phyloP scores from a whole-genome alignment of 2,888 invertebrate genomes.

The Mesorhabditis sp. region DNA sequence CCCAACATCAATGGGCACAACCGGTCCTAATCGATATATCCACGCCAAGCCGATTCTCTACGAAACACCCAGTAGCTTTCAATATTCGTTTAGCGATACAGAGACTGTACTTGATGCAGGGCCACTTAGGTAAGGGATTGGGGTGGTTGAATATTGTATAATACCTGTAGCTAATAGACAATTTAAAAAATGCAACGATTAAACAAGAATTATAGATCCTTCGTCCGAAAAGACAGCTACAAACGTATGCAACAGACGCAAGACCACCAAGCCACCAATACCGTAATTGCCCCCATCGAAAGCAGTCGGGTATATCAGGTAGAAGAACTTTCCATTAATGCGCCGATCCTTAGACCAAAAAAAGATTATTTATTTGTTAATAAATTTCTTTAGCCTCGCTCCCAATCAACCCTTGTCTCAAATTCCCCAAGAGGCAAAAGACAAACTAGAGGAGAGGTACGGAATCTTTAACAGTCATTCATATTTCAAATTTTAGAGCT shows the following conservation, averaged over 20 bases:
- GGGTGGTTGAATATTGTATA: neutral
- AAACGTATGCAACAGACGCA: slow-evolving; percentile 53
- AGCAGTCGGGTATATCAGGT: slow-evolving; percentile 19
- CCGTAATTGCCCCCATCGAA: slow-evolving; percentile 11
- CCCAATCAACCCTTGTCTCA: slow-evolving; percentile 35
- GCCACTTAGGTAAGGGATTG: neutral
- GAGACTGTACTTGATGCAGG: neutral
- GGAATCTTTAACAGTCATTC: neutral
- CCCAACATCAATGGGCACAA: neutral
- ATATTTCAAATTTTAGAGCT: slow-evolving; percentile 15
- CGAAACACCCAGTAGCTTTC: neutral
- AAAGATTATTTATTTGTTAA: neutral
- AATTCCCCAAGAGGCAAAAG: slow-evolving; percentile 17
- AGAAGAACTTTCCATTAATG: no score
- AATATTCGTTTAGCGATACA: neutral
- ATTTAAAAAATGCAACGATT: no score
- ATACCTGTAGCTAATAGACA: no score
- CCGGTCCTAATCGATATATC: neutral
- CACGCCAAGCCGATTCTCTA: neutral
- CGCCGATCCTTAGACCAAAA: neutral
- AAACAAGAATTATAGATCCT: slow-evolving; percentile 39
- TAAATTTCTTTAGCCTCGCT: slow-evolving; percentile 27
- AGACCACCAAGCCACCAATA: neutral
- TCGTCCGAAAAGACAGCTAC: slow-evolving; percentile 53
- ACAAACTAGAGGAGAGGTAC: slow-evolving; percentile 8